These are phyloP conservation scores for Eudemis profundana DNA, from an alignment of 2,888 invertebrate species.

Conservation along the genomic window DNA sequence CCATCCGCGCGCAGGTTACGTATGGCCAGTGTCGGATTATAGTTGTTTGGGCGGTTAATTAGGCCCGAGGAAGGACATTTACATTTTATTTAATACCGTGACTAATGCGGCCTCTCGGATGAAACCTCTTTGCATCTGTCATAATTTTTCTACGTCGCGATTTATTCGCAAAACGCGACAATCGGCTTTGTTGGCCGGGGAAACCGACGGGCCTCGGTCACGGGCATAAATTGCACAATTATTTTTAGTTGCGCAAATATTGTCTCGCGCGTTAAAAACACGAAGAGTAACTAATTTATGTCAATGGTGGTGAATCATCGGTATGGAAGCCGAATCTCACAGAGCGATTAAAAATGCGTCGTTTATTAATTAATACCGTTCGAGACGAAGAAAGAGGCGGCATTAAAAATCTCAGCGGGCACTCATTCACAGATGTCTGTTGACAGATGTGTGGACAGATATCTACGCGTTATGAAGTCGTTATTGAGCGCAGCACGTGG, in stretches of 20 bases:
- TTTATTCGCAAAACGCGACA: constrained; percentile 78
- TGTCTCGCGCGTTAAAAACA: constrained; percentile 58
- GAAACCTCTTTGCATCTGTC: constrained; percentile 76
- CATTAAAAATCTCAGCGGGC: constrained; percentile 73
- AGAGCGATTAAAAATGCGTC: constrained; percentile 66
- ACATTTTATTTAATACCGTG: constrained; percentile 78
- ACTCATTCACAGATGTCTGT: constrained; percentile 61
- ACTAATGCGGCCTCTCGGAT: constrained; percentile 69
- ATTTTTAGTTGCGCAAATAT: constrained; percentile 67
- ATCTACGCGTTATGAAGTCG: constrained; percentile 60
- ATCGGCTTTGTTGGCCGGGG: constrained; percentile 70
- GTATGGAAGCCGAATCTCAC: constrained; percentile 57
- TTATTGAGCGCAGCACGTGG: constrained; percentile 67
- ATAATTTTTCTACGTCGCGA: constrained; percentile 85
- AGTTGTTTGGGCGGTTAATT: constrained; percentile 72
- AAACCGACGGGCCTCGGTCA: constrained; percentile 57
- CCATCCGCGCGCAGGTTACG: constrained; percentile 60
- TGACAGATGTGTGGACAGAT: constrained; percentile 65
- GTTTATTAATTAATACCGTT: constrained; percentile 63
- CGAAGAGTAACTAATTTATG: constrained; percentile 60
- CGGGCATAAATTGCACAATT: constrained; percentile 71
- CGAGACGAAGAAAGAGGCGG: constrained; percentile 62
- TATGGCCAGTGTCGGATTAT: constrained; percentile 62
- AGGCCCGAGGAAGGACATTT: constrained; percentile 66
- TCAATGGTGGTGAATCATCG: constrained; percentile 65